Evolutionary conservation across 2,888 invertebrate species (phyloP).

Genomic region (Thereva nobilitata): DNA sequence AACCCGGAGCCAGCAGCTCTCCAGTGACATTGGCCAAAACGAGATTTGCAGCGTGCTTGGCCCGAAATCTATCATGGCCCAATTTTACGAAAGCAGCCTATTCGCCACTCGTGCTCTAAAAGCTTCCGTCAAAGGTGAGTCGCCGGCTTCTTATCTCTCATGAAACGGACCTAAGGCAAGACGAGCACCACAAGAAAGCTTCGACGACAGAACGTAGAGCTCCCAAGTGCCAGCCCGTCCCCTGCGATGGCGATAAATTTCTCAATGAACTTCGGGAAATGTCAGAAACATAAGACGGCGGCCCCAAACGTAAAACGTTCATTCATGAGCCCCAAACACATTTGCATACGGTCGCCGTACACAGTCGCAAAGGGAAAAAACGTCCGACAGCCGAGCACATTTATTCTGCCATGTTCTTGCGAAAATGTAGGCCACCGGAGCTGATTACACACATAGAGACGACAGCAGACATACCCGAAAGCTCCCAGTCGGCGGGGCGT

Average conservation of each 20-base stretch:
- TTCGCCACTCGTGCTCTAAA: neutral
- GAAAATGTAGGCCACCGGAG: constrained; percentile 23
- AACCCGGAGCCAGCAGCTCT: neutral
- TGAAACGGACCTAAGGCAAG: constrained; percentile 8
- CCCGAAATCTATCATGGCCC: constrained; percentile 13
- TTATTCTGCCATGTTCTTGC: constrained; percentile 8
- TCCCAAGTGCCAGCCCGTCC: neutral
- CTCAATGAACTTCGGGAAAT: constrained; percentile 22
- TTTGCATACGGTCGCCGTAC: constrained; percentile 22
- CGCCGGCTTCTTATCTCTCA: constrained; percentile 5
- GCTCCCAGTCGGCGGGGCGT: constrained; percentile 14
- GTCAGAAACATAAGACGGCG: constrained; percentile 16
- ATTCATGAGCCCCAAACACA: constrained; percentile 27
- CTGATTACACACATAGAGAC: constrained; percentile 21
- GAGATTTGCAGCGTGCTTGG: constrained; percentile 17
- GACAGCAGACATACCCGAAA: constrained; percentile 2
- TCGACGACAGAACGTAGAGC: constrained; percentile 4
- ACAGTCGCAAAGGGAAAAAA: constrained; percentile 14
- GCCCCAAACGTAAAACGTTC: constrained; percentile 16
- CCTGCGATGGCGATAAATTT: constrained; percentile 19
- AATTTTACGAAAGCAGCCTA: neutral
- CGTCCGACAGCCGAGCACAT: constrained; percentile 2
- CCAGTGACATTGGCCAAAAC: constrained; percentile 21
- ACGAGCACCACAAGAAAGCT: constrained; percentile 17
- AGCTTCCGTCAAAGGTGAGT: constrained; percentile 17